phyloP scores from a whole-genome alignment of 2,888 invertebrate species.

The Ichneumon xanthorius region DNA sequence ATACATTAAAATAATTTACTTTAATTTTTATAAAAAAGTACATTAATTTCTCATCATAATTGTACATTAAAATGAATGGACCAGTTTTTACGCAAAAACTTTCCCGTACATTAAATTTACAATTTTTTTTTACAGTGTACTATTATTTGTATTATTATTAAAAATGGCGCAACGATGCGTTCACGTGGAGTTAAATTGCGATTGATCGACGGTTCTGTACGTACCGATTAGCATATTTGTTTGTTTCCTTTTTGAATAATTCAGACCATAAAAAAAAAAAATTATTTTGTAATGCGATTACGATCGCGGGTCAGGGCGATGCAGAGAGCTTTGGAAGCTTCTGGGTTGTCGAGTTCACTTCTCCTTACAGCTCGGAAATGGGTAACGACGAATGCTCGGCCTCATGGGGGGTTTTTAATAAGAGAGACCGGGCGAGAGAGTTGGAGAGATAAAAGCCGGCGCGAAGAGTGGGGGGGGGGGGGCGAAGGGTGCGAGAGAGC shows the following conservation, averaged over 20 bases:
- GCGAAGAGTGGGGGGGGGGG: slow-evolving; percentile 21
- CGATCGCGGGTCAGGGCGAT: background rate
- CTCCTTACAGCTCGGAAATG: slow-evolving; percentile 63
- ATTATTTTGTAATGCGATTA: slow-evolving; percentile 41
- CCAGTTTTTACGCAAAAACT: too few relatives aligned
- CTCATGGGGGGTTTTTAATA: slow-evolving; percentile 79
- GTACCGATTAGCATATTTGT: background rate
- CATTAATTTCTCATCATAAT: too few relatives aligned
- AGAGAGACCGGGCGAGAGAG: slow-evolving; percentile 68
- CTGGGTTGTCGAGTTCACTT: slow-evolving; percentile 44
- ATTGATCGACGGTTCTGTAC: background rate
- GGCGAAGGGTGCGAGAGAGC: slow-evolving; percentile 66
- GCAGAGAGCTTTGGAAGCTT: slow-evolving; percentile 35
- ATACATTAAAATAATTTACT: too few relatives aligned
- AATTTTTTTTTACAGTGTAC: background rate
- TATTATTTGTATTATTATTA: background rate
- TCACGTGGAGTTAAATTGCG: background rate
- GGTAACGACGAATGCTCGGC: slow-evolving; percentile 72
- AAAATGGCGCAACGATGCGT: too few relatives aligned
- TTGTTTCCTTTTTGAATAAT: background rate
- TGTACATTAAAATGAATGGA: too few relatives aligned
- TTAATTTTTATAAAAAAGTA: too few relatives aligned
- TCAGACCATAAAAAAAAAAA: background rate
- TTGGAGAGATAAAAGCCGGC: slow-evolving; percentile 35
- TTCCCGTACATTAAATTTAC: background rate